A percentile compares a stretch with the other conserved stretches of the same genome.
Conservation (phyloP, 2,888 invertebrate genomes). For the Lucinisca nassula region DNA sequence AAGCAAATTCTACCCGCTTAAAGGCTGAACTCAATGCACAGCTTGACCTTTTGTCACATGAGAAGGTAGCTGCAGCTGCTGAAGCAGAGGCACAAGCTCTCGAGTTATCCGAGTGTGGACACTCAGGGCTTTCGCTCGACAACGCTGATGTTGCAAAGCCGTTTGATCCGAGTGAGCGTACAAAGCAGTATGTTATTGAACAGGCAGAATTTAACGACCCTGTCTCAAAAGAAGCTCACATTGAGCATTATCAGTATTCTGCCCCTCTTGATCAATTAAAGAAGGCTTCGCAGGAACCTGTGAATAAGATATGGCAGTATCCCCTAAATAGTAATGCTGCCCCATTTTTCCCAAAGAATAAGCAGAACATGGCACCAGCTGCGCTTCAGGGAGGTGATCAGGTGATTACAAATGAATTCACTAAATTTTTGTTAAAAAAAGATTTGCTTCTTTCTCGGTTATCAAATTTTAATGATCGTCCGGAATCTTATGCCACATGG, state of each 20-base stretch:
- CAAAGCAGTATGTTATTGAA: not conserved
- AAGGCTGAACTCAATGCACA: not conserved
- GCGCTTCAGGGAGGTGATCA: not conserved
- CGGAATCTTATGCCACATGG: constrained; percentile 34
- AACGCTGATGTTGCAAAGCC: no score
- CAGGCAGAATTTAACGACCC: not conserved
- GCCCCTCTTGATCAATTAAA: not conserved
- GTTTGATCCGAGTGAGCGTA: not conserved
- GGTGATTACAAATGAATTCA: not conserved
- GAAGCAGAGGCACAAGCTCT: not conserved
- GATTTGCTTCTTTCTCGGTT: constrained; percentile 38
- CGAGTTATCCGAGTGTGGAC: not conserved
- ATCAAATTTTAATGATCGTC: constrained; percentile 37
- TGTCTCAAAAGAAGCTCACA: not conserved
- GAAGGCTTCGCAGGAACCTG: not conserved
- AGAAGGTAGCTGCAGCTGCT: not conserved
- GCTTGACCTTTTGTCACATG: not conserved
- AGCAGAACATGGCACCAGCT: not conserved
- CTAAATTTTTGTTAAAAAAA: constrained; percentile 35
- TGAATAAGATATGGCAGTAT: not conserved
- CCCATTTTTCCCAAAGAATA: not conserved
- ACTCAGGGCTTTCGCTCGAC: not conserved
- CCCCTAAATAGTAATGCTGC: not conserved
- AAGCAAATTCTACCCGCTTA: not conserved
- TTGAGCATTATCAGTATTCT: not conserved